phyloP scores from a whole-genome alignment of 1,140 invertebrate species.

The Planococcus citri region DNA sequence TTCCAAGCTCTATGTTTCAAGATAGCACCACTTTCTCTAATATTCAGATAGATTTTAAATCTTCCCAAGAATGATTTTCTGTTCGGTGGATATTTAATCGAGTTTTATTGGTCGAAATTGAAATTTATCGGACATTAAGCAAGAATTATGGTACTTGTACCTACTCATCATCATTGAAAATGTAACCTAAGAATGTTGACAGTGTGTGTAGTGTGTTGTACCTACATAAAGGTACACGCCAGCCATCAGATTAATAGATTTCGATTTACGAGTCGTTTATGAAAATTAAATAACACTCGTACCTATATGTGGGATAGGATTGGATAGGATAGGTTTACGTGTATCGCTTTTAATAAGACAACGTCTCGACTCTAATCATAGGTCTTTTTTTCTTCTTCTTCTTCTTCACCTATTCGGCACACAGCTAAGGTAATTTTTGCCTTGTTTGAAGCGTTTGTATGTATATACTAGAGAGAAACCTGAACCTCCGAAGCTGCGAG shows the following conservation, averaged over 20 bases:
- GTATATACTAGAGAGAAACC: too few relatives aligned
- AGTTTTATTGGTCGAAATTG: background rate
- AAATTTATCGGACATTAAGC: background rate
- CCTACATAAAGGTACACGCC: too few relatives aligned
- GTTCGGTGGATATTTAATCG: background rate
- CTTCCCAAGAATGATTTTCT: background rate
- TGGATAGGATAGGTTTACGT: too few relatives aligned
- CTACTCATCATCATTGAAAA: slow-evolving; percentile 3
- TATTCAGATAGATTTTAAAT: slow-evolving; percentile 4
- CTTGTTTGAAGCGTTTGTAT: too few relatives aligned
- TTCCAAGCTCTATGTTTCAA: background rate
- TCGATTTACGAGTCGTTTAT: background rate
- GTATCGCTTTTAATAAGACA: background rate
- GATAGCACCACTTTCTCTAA: slow-evolving; percentile 6
- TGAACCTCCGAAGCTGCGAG: background rate
- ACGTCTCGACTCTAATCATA: background rate
- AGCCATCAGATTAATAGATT: background rate
- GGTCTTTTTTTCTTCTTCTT: background rate
- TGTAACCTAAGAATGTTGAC: background rate
- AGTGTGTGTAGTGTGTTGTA: too few relatives aligned
- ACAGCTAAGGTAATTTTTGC: too few relatives aligned
- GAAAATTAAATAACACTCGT: background rate
- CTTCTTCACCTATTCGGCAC: background rate
- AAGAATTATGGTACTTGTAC: background rate
- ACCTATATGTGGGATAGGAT: too few relatives aligned